A percentile compares a stretch with the other conserved stretches of the same genome.
phyloP scores from a whole-genome alignment of 2,888 invertebrate genomes.

The Erebia palarica region DNA sequence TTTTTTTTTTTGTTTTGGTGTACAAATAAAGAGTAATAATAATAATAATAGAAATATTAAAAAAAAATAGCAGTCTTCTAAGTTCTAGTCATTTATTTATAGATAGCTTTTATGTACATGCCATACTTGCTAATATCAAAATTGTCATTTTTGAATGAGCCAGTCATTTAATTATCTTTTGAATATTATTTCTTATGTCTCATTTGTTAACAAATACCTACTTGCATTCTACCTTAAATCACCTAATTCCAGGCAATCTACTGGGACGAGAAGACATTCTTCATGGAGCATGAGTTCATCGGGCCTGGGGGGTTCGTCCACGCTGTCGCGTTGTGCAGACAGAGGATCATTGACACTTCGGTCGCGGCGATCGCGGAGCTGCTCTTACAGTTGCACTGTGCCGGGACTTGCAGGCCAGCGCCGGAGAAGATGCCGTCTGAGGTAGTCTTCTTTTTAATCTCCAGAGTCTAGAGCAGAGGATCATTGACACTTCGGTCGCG shows the following conservation, averaged over 20 bases:
- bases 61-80: too few species aligned
- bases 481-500: conserved; percentile 82
- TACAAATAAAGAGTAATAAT: too few species aligned
- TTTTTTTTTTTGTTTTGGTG: too few species aligned
- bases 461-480: too few species aligned
- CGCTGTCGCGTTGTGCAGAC: conserved; percentile 82
- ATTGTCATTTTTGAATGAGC: too few species aligned
- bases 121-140: too few species aligned
- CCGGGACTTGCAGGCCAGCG: conserved; percentile 64
- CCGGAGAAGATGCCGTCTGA: conserved; percentile 74
- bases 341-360: conserved; percentile 83
- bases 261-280: conserved; percentile 91
- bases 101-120: too few species aligned
- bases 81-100: too few species aligned
- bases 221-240: neutral
- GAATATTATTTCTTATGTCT: too few species aligned
- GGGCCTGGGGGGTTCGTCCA: conserved; percentile 89
- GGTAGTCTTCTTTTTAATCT: conserved; percentile 45
- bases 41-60: too few species aligned
- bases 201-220: neutral
- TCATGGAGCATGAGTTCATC: conserved; percentile 91
- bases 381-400: conserved; percentile 78
- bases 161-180: too few species aligned
- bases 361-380: conserved; percentile 75
- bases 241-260: conserved; percentile 63